These are phyloP conservation scores for Sceloporus undulatus DNA, from an alignment of 2,113 vertebrate genomes.

Conservation along the genomic window DNA sequence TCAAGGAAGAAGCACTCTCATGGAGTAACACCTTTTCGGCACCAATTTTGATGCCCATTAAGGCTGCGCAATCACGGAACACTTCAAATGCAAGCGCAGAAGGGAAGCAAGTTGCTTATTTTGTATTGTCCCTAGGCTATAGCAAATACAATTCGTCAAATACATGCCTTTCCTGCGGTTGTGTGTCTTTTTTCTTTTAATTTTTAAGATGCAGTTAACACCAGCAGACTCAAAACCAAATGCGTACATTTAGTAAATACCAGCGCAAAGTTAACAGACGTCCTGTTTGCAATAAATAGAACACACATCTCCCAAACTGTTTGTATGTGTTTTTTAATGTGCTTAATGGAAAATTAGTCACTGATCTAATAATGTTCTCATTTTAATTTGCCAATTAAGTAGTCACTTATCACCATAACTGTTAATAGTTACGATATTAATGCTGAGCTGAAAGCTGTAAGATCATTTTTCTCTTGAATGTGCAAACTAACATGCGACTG, in stretches of 20 bases:
- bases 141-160: not conserved
- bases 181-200: not conserved
- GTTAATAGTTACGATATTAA: not conserved
- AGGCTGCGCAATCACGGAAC: not conserved
- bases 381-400: not conserved
- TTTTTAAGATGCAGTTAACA: not conserved
- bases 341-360: not conserved
- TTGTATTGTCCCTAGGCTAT: not conserved
- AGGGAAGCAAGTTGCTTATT: not conserved
- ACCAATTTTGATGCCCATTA: conserved; percentile 23
- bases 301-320: not conserved
- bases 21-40: conserved; percentile 24
- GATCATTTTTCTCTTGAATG: not conserved
- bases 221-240: not conserved
- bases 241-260: not conserved
- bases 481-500: not conserved
- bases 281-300: not conserved
- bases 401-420: not conserved
- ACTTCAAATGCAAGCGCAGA: not conserved
- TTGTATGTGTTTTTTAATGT: not conserved
- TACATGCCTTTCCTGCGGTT: not conserved
- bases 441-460: not conserved
- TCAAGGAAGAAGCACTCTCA: not conserved
- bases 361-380: not conserved
- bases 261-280: too few species aligned